These are phyloP conservation scores for Erebia ligea DNA, from an alignment of 2,888 invertebrate species.

Conservation along the genomic window DNA sequence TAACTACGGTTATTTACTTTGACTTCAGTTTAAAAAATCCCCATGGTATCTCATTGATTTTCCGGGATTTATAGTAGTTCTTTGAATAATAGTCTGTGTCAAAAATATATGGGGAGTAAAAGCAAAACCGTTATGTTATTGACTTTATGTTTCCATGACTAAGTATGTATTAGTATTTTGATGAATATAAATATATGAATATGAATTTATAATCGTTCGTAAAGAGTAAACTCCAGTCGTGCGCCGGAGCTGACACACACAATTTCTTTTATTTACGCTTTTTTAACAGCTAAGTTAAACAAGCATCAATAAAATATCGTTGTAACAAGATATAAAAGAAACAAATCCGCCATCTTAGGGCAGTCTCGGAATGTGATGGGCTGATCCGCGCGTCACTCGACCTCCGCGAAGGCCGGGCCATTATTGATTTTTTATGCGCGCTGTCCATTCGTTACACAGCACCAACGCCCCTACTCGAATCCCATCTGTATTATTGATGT, in stretches of 20 bases:
- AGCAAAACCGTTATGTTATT: too few relatives aligned
- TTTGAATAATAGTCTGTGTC: too few relatives aligned
- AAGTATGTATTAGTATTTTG: too few relatives aligned
- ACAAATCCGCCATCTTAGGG: constrained; percentile 35
- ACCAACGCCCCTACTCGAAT: constrained; percentile 50
- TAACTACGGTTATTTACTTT: not conserved
- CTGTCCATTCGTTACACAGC: constrained; percentile 65
- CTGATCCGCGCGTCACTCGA: constrained; percentile 57
- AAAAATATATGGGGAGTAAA: too few relatives aligned
- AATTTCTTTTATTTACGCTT: too few relatives aligned
- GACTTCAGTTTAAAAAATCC: not conserved
- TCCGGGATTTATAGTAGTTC: too few relatives aligned
- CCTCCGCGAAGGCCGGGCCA: constrained; percentile 77
- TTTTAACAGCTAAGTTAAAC: not conserved
- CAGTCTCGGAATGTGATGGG: constrained; percentile 33
- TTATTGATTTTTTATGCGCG: constrained; percentile 82
- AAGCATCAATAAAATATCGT: not conserved
- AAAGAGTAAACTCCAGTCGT: too few relatives aligned
- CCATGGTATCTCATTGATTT: too few relatives aligned
- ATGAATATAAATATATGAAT: too few relatives aligned
- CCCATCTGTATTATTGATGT: constrained; percentile 16
- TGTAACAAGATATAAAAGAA: not conserved
- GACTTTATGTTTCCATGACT: too few relatives aligned
- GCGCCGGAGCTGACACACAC: too few relatives aligned
- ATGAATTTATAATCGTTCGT: too few relatives aligned